These are phyloP conservation scores for Strigamia crassipes DNA, from an alignment of 2,888 invertebrate genomes.

Conservation along the genomic window DNA sequence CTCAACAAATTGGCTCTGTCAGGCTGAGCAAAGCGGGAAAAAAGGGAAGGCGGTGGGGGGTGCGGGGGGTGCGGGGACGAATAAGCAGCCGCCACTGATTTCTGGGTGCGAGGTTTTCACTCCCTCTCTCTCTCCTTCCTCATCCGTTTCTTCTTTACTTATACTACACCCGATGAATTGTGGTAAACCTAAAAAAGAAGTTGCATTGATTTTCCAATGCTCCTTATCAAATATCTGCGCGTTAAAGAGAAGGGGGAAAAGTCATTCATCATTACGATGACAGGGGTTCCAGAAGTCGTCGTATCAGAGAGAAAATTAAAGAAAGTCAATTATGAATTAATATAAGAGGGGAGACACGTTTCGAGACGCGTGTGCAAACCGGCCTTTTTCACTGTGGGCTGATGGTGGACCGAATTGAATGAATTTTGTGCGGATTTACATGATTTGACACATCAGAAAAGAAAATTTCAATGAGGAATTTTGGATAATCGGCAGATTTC, in stretches of 20 bases:
- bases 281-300: neutral
- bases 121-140: neutral
- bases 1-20: constrained; percentile 42
- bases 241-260: neutral
- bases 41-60: neutral
- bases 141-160: neutral
- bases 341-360: neutral
- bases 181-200: constrained; percentile 45
- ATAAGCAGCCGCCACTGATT: constrained; percentile 38
- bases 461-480: too few relatives aligned
- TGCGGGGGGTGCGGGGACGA: neutral
- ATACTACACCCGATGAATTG: constrained; percentile 44
- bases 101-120: constrained; percentile 8
- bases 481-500: too few relatives aligned
- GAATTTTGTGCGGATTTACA: too few relatives aligned
- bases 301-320: neutral
- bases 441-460: too few relatives aligned
- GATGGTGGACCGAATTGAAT: too few relatives aligned
- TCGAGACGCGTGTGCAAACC: too few relatives aligned
- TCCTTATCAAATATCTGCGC: constrained; percentile 13
- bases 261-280: constrained; percentile 10
- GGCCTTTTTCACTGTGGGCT: too few relatives aligned
- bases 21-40: constrained; percentile 1
- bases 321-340: neutral
- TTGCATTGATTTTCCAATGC: constrained; percentile 25